Evolutionary conservation across 2,888 invertebrate genomes (phyloP), one percentile per base, ranked within the genome.

Genomic region (Plagodis dolabraria): DNA sequence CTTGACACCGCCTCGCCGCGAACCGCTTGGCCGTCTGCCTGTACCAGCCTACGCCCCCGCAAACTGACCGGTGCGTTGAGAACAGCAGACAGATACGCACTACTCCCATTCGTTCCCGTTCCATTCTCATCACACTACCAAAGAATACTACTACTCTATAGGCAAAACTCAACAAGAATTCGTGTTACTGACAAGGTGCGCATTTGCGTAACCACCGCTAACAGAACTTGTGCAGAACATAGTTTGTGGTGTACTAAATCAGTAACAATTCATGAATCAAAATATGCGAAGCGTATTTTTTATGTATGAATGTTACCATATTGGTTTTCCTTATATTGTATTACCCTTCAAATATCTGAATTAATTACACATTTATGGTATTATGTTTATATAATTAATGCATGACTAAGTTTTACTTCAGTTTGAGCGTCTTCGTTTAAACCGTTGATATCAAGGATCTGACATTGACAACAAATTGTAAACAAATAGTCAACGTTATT

Each of bases 21-120:
- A 76, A 67, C 73, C 71, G 75, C 74, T 79, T 82, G 85, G 83
- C 75, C 62, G 66, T 76, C 81, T 83, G 77, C 81, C 77, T 73
- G 72, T 60, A 60, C 66, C 64, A 62, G 71, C 72, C 74, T 68
- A 72, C 79, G 52, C 64, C 47, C 53, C 35, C 58, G 47, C 61
- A 47, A 50, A 33, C 64, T 63, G 67, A 72, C 68, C 65, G 67
- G 63, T 66, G 59, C 65, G 55, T 67, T 64, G 67, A 73, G 72
- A 67, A 74, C 68, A 71, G 72, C 70, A 71, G 67, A 75, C 74
- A 71, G 70, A 70, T 71, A 65, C 69, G 69, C 71, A 56, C 47
- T 49, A 47, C 44, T 57, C 22, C 22, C 22, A 22, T 22, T 22
- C 22, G 12, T 43, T 42, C 47, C 40, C 42, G 51, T 12, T 48